Base-by-base conservation (phyloP, 2,888 invertebrate species). In the Pollenia labialis region DNA sequence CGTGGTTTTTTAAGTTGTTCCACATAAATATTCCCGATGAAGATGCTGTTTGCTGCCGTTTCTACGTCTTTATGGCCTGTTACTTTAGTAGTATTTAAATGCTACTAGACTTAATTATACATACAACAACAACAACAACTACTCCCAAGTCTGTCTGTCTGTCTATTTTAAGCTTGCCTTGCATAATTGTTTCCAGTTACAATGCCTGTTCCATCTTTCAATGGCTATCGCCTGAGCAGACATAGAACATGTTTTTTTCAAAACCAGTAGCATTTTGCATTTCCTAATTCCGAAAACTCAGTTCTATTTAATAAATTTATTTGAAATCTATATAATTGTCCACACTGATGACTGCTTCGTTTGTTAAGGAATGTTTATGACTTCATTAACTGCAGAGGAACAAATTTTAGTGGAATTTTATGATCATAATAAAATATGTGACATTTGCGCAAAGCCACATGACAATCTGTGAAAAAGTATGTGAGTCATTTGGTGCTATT, bases 111-210 rank as follows among this genome's bases (percentile, higher is more conserved):
- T 60, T 80, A 74, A 68, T 75, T 79, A 58, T 60, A 72, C 16
- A 32, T 32, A 1, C 54, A 74, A 44, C 56, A 10, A 52, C 10
- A 50, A 75, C 50, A 46, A 76, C 2, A 48, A 16, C 50, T 56
- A 42, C 74, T 69, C 11, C 18, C 7, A 54, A 44, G 23, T 12
- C 1, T 23, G 2, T 44, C 8, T 32, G 12, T 56, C 56, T 56
- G 12, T 23, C 42, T 75, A 44, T 60, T 52, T 84, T 54, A 72
- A 40, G 62, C 46, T 72, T 64, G 56, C 44, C 72, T 87, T 87
- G 77, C 81, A 87, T 87, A 87, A 84, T 87, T 77, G 77, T 54
- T 83, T 23, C 50, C 50, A 64, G 75, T 83, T 83, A 48, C 62
- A 76, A 83, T 23, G 76, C 77, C 48, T 71, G 54, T 69, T 48